These are phyloP conservation scores for Bergia sp. DNA, from an alignment of 92 coral and sea anemone species.

Conservation along the genomic window DNA sequence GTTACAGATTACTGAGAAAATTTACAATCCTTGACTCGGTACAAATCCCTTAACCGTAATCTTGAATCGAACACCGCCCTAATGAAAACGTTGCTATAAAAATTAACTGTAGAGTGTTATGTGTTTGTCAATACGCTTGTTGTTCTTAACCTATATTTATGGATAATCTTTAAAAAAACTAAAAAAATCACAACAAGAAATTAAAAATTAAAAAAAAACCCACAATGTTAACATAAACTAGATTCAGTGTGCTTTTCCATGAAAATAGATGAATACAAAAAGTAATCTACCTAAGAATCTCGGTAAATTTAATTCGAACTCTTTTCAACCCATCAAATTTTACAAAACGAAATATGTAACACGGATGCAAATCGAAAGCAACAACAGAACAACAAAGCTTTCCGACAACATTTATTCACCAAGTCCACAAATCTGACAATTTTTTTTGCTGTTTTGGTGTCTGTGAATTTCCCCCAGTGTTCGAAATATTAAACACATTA, in stretches of 20 bases:
- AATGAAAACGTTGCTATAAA: neutral
- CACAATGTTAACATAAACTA: neutral
- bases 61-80: slow-evolving; percentile 11
- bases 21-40: neutral
- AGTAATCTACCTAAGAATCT: no score
- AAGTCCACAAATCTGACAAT: no score
- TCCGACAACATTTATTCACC: no score
- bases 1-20: no score
- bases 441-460: no score
- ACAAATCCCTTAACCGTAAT: neutral
- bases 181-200: neutral
- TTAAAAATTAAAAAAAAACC: neutral
- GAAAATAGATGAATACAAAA: neutral
- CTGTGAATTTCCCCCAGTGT: no score
- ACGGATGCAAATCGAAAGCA: no score
- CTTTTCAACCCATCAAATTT: no score
- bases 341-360: no score
- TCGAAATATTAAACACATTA: no score
- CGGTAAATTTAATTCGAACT: no score
- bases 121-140: slow-evolving; percentile 14
- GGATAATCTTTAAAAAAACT: neutral
- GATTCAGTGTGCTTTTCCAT: neutral
- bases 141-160: neutral
- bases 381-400: no score
- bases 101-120: slow-evolving; percentile 1